Percentiles rank a stretch among this genome's conserved stretches.
phyloP scores from a whole-genome alignment of 2,797 vertebrate genomes.

The Ibycter americanus region DNA sequence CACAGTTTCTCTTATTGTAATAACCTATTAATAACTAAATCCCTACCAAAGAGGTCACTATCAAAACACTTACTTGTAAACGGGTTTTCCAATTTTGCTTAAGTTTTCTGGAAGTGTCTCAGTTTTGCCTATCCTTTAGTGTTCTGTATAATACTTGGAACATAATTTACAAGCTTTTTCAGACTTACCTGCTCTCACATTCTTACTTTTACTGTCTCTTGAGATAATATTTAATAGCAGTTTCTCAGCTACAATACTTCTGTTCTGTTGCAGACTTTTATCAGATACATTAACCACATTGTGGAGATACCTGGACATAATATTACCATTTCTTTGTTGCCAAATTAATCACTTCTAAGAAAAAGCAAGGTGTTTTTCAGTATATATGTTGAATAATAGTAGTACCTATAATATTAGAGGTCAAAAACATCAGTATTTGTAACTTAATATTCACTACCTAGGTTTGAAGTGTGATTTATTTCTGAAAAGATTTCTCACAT shows the following conservation, averaged over 20 bases:
- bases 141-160: not conserved
- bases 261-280: not conserved
- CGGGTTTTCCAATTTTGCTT: not conserved
- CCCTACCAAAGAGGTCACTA: not conserved
- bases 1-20: not conserved
- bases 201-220: not conserved
- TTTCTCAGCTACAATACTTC: not conserved
- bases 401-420: not conserved
- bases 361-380: not conserved
- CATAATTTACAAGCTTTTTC: not conserved
- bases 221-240: not conserved
- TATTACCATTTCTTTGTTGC: not conserved
- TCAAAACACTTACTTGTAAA: not conserved
- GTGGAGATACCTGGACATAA: not conserved
- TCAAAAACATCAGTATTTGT: not conserved
- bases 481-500: not conserved
- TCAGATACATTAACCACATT: not conserved
- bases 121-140: not conserved
- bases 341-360: not conserved
- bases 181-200: not conserved
- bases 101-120: not conserved
- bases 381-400: not conserved
- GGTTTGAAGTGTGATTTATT: not conserved
- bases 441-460: not conserved
- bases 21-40: not conserved